These are phyloP conservation scores for Drosophila jambulina DNA, from an alignment of 1,140 invertebrate species.

Conservation along the genomic window DNA sequence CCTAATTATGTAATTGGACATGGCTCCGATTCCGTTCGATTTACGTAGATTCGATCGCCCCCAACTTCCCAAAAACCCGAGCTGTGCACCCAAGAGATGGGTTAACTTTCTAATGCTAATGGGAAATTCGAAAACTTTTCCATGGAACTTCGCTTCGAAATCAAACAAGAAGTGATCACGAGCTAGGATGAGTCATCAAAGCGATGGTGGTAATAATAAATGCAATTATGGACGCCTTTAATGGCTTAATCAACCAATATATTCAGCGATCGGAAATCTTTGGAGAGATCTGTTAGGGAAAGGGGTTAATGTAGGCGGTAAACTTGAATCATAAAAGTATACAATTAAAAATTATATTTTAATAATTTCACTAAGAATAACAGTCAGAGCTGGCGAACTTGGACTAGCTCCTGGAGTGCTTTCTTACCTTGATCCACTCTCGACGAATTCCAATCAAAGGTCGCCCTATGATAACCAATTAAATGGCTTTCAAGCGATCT, in stretches of 20 bases:
- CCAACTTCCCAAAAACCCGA: conserved; percentile 5
- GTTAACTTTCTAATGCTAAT: conserved; percentile 76
- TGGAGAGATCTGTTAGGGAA: neutral
- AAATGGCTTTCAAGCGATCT: neutral
- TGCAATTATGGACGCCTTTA: conserved; percentile 33
- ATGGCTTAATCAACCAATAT: conserved; percentile 15
- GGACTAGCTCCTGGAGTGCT: neutral
- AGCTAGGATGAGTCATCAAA: conserved; percentile 51
- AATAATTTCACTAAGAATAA: neutral
- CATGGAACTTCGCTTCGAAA: conserved; percentile 53
- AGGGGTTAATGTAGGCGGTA: neutral
- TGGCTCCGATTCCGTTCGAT: conserved; percentile 6
- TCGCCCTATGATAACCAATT: neutral
- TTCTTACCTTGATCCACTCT: neutral
- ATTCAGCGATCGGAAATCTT: conserved; percentile 8
- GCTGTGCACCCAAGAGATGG: conserved; percentile 17
- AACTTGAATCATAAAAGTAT: neutral
- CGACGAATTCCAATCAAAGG: neutral
- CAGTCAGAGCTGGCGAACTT: neutral
- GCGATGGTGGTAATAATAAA: conserved; percentile 37
- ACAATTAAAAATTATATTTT: neutral
- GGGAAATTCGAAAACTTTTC: conserved; percentile 68
- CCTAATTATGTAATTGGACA: conserved; percentile 68
- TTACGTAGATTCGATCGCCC: conserved; percentile 21
- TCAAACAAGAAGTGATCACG: conserved; percentile 51